phyloP scores from a whole-genome alignment of 2,888 invertebrate species.

The Epirrhoe tristata region DNA sequence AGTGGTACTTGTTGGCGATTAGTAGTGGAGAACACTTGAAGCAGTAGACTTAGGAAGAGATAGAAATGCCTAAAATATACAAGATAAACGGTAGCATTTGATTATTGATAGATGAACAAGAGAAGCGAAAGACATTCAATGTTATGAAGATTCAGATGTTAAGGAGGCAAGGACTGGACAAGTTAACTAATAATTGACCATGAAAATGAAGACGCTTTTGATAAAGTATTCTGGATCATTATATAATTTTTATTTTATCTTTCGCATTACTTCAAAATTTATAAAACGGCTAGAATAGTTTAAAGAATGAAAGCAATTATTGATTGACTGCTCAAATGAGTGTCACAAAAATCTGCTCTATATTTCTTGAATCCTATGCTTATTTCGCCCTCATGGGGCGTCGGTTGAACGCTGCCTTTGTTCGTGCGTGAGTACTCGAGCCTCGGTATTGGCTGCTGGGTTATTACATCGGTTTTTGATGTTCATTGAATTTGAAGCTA shows the following conservation, averaged over 20 bases:
- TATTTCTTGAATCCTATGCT: conserved; percentile 7
- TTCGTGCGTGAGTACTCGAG: conserved; percentile 61
- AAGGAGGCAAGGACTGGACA: no score
- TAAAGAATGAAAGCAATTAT: no score
- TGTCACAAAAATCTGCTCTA: conserved; percentile 8
- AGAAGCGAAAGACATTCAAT: no score
- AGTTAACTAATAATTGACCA: no score
- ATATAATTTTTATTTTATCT: no score
- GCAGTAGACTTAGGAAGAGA: conserved; percentile 7
- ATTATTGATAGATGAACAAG: no score
- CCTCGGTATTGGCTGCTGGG: conserved; percentile 61
- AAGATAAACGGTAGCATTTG: not conserved
- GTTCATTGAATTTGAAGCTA: conserved; percentile 37
- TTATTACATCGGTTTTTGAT: conserved; percentile 47
- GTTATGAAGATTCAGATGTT: no score
- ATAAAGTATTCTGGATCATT: no score
- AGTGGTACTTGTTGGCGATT: conserved; percentile 76
- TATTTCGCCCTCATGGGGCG: conserved; percentile 62
- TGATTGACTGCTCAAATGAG: not conserved
- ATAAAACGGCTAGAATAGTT: no score
- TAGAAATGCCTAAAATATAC: conserved; percentile 25
- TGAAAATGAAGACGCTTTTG: no score
- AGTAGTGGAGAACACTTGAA: conserved; percentile 70
- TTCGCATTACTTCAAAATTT: no score
- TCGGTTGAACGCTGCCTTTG: conserved; percentile 64